phyloP scores from a whole-genome alignment of 1,140 invertebrate genomes.

The Propsilocerus akamusi region DNA sequence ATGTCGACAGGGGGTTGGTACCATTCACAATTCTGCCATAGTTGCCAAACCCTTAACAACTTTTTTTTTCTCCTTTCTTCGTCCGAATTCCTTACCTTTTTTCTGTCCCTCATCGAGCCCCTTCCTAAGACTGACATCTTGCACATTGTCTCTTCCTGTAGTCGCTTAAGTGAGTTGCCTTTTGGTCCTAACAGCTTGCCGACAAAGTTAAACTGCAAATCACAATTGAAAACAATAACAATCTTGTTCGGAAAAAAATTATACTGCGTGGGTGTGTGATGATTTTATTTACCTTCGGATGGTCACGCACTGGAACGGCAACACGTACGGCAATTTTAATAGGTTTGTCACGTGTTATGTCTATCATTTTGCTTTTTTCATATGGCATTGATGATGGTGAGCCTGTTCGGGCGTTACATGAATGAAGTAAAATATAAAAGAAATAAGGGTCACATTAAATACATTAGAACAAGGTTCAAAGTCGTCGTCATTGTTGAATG shows the following conservation, averaged over 20 bases:
- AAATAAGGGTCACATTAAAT: no score
- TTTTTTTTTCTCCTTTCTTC: not conserved
- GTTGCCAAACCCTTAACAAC: not conserved
- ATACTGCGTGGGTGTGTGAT: constrained; percentile 2
- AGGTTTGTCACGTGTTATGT: constrained; percentile 65
- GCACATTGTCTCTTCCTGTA: constrained; percentile 83
- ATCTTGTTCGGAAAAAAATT: not conserved
- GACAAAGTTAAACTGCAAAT: constrained; percentile 78
- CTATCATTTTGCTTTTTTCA: constrained; percentile 41
- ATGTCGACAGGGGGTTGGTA: not conserved
- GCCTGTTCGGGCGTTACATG: no score
- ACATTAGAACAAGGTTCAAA: no score
- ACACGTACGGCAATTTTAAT: constrained; percentile 65
- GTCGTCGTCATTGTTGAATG: no score
- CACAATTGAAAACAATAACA: constrained; percentile 8
- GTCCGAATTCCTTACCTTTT: constrained; percentile 39
- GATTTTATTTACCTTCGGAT: constrained; percentile 47
- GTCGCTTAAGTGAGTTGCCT: constrained; percentile 71
- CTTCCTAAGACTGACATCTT: constrained; percentile 82
- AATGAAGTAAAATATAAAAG: no score
- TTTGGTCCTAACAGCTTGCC: constrained; percentile 81
- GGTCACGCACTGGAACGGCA: constrained; percentile 59
- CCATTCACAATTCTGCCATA: not conserved
- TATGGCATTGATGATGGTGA: constrained; percentile 1
- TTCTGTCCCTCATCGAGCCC: constrained; percentile 77